A percentile compares a stretch with the other conserved stretches of the same genome.
Conservation (phyloP, 2,888 invertebrate species). For the Lissonota sp. region DNA sequence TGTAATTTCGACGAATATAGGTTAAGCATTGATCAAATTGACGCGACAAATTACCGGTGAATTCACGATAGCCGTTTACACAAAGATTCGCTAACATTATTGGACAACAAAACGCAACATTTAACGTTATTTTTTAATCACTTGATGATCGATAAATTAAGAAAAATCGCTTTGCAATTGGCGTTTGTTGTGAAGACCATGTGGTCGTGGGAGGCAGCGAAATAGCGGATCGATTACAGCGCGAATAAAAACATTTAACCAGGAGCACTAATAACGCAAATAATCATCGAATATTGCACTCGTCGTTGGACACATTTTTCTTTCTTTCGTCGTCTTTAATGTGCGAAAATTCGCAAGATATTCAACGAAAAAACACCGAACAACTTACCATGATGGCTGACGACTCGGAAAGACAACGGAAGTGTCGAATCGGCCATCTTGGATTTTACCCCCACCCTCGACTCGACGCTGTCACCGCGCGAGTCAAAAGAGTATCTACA, state of each 20-base stretch:
- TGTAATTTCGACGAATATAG: constrained; percentile 2
- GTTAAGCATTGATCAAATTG: constrained; percentile 6
- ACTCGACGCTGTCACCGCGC: background rate
- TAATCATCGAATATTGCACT: constrained; percentile 38
- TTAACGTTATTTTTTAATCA: background rate
- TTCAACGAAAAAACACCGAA: constrained; percentile 56
- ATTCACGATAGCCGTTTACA: background rate
- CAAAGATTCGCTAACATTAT: background rate
- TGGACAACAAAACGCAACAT: no score
- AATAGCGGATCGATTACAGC: constrained; percentile 28
- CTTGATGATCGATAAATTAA: constrained; percentile 4
- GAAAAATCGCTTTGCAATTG: constrained; percentile 22
- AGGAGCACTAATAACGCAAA: constrained; percentile 18
- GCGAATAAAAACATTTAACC: constrained; percentile 8
- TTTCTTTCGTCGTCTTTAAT: background rate
- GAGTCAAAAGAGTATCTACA: constrained; percentile 10
- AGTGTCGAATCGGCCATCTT: constrained; percentile 64
- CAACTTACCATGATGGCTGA: constrained; percentile 83
- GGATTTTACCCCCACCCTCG: constrained; percentile 44
- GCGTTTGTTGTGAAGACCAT: constrained; percentile 63
- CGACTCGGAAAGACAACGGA: constrained; percentile 79
- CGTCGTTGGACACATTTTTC: constrained; percentile 43
- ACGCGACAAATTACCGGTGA: background rate
- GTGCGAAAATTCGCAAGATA: constrained; percentile 13
- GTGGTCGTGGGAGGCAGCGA: constrained; percentile 46